Conservation (phyloP, 2,888 invertebrate genomes). For the Metopia argyrocephala region DNA sequence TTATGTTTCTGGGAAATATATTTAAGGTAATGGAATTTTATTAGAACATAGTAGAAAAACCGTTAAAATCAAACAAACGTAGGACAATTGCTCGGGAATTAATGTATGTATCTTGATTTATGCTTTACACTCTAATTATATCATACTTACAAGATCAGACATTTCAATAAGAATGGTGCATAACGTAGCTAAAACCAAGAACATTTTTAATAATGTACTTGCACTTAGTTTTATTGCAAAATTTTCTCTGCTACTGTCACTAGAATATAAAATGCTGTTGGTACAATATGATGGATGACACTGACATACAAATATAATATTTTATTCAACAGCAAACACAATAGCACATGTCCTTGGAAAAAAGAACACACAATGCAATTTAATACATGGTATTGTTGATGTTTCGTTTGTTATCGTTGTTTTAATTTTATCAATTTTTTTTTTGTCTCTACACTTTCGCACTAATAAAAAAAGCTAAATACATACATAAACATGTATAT, state of each 20-base stretch:
- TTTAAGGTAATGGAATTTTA: no score
- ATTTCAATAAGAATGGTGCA: slow-evolving; percentile 53
- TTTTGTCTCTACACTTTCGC: slow-evolving; percentile 19
- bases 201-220: slow-evolving; percentile 41
- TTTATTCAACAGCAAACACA: slow-evolving; percentile 42
- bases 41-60: no score
- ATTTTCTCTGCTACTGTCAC: slow-evolving; percentile 12
- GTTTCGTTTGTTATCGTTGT: not conserved
- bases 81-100: no score
- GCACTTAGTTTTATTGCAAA: slow-evolving; percentile 7
- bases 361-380: slow-evolving; percentile 49
- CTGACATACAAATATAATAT: slow-evolving; percentile 52
- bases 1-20: no score
- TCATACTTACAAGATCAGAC: slow-evolving; percentile 60
- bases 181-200: slow-evolving; percentile 27
- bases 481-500: slow-evolving; percentile 19
- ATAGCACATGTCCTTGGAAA: slow-evolving; percentile 57
- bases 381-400: slow-evolving; percentile 37
- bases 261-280: slow-evolving; percentile 34
- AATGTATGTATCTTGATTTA: no score
- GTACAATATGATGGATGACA: slow-evolving; percentile 35
- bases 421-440: not conserved
- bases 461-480: not conserved
- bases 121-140: no score
- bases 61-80: no score